These are phyloP conservation scores for Centruroides vittatus DNA, from an alignment of 1,140 invertebrate species.

Conservation along the genomic window DNA sequence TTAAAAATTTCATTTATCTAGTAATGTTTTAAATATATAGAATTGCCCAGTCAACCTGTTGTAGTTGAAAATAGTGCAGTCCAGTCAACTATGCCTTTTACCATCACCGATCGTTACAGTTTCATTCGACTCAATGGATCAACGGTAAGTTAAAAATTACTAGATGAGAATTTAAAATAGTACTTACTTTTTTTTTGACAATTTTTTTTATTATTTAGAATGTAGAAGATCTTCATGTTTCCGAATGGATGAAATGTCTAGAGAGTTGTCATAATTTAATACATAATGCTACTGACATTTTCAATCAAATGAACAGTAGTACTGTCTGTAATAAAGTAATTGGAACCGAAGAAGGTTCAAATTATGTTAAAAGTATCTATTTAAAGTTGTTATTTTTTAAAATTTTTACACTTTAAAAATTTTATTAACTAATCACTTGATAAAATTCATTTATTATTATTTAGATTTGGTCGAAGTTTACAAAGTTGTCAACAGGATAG, in stretches of 20 bases:
- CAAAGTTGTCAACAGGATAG: conserved; percentile 30
- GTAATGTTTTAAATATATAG: too few species aligned
- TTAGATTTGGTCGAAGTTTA: conserved; percentile 36
- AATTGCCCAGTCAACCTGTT: too few species aligned
- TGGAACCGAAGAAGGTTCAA: conserved; percentile 38
- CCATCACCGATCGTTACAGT: too few species aligned
- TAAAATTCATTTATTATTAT: conserved; percentile 12
- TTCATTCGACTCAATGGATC: too few species aligned
- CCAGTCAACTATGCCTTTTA: too few species aligned
- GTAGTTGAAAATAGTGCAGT: too few species aligned
- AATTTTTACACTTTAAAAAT: neutral
- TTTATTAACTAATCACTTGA: neutral
- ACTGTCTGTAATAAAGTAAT: conserved; percentile 41
- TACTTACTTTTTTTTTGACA: too few species aligned
- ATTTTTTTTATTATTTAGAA: neutral
- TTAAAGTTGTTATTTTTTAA: neutral
- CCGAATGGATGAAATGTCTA: conserved; percentile 44
- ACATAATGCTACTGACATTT: conserved; percentile 38
- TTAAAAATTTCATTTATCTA: too few species aligned
- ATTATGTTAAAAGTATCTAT: conserved; percentile 40
- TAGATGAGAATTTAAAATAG: too few species aligned
- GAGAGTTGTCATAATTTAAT: conserved; percentile 38
- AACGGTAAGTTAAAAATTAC: too few species aligned
- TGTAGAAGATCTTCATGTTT: conserved; percentile 30
- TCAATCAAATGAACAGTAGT: conserved; percentile 39